Evolutionary conservation across 2,113 vertebrate species (phyloP).

Genomic region (Ondatra zibethicus): DNA sequence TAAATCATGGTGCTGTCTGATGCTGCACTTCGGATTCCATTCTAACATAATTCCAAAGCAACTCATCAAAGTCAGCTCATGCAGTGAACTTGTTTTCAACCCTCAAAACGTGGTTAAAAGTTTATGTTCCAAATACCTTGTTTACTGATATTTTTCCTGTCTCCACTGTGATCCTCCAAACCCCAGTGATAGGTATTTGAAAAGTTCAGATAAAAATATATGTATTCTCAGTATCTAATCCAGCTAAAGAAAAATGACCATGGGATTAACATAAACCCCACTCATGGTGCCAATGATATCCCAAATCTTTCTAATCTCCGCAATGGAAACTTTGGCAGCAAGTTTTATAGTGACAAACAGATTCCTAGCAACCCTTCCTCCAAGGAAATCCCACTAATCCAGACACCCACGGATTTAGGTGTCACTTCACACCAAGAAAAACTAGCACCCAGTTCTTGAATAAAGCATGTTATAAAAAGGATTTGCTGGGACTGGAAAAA

Average conservation of each 20-base stretch:
- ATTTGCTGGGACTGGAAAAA: not conserved
- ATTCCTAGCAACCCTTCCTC: not conserved
- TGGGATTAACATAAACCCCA: not conserved
- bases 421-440: constrained; percentile 7
- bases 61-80: not conserved
- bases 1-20: not conserved
- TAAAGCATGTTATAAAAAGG: constrained; percentile 36
- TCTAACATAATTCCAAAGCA: not conserved
- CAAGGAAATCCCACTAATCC: constrained; percentile 22
- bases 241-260: constrained; percentile 49
- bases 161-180: constrained; percentile 11
- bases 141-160: constrained; percentile 46
- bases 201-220: constrained; percentile 56
- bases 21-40: not conserved
- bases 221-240: constrained; percentile 48
- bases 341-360: not conserved
- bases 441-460: not conserved
- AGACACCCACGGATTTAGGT: not conserved
- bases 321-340: not conserved
- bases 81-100: not conserved
- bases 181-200: not conserved
- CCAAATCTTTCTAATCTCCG: constrained; percentile 29
- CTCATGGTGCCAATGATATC: not conserved
- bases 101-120: not conserved
- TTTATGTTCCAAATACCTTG: constrained; percentile 12